Percentiles rank a stretch among this genome's conserved stretches.
Conservation (phyloP, 2,888 invertebrate genomes). For the Lasioglossum morio region DNA sequence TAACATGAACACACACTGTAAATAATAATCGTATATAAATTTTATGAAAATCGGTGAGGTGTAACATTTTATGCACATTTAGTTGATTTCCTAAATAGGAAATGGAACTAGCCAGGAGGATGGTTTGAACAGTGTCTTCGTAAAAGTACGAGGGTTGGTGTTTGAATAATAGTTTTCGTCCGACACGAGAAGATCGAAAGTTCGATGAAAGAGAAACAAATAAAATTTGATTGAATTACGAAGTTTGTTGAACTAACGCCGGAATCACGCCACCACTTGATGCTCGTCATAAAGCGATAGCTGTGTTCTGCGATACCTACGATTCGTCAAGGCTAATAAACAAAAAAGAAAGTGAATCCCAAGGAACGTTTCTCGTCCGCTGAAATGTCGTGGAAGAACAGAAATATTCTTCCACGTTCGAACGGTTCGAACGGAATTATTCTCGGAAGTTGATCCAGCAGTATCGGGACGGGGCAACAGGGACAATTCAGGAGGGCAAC, state of each 20-base stretch:
- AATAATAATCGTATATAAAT: too few species aligned
- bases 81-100: too few species aligned
- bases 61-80: too few species aligned
- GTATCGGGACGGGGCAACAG: neutral
- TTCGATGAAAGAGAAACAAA: neutral
- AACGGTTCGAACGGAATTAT: neutral
- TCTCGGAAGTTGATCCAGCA: neutral
- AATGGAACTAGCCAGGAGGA: too few species aligned
- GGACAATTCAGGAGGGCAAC: conserved; percentile 14
- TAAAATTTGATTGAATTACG: conserved; percentile 20
- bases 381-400: neutral
- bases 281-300: conserved; percentile 5
- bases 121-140: too few species aligned
- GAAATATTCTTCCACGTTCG: neutral
- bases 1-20: too few species aligned
- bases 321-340: neutral
- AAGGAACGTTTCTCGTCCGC: neutral
- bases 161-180: neutral
- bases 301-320: too few species aligned
- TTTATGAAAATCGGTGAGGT: too few species aligned
- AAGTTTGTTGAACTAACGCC: neutral
- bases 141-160: too few species aligned
- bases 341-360: too few species aligned
- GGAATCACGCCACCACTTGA: conserved; percentile 28
- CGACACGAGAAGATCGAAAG: neutral